Percentiles rank a stretch among this genome's conserved stretches.
phyloP scores from a whole-genome alignment of 1,140 invertebrate genomes.

The Scaptomyza hsui region DNA sequence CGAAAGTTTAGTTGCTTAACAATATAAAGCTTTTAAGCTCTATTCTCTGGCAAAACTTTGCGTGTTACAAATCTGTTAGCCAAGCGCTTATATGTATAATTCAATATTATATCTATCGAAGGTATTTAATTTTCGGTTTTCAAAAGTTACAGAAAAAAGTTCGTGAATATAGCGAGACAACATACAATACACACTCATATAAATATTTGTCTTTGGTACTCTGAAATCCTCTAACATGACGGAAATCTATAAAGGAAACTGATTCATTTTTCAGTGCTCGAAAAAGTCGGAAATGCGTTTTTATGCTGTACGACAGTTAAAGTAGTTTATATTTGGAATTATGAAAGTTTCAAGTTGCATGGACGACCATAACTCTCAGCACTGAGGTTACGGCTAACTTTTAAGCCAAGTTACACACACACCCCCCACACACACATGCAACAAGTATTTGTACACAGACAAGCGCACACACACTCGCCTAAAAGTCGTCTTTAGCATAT shows the following conservation, averaged over 20 bases:
- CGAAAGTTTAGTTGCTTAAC: neutral
- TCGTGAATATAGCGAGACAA: conserved; percentile 1
- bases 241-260: conserved; percentile 38
- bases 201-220: neutral
- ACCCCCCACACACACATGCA: conserved; percentile 27
- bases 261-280: conserved; percentile 27
- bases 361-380: conserved; percentile 23
- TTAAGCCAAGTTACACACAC: conserved; percentile 8
- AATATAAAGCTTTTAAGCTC: neutral
- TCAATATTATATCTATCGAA: neutral
- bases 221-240: conserved; percentile 8
- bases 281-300: conserved; percentile 46
- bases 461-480: neutral
- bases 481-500: conserved; percentile 53
- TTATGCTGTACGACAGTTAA: conserved; percentile 66
- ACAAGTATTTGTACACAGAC: conserved; percentile 34
- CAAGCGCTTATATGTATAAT: neutral
- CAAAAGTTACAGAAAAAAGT: neutral
- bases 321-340: conserved; percentile 77
- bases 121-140: neutral
- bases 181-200: neutral
- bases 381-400: conserved; percentile 54
- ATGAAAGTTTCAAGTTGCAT: conserved; percentile 63
- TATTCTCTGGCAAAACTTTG: neutral
- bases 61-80: neutral